Evolutionary conservation across 92 coral and sea anemone species (phyloP), one percentile per base, ranked within the genome.

Genomic region (Siderastrea radians): DNA sequence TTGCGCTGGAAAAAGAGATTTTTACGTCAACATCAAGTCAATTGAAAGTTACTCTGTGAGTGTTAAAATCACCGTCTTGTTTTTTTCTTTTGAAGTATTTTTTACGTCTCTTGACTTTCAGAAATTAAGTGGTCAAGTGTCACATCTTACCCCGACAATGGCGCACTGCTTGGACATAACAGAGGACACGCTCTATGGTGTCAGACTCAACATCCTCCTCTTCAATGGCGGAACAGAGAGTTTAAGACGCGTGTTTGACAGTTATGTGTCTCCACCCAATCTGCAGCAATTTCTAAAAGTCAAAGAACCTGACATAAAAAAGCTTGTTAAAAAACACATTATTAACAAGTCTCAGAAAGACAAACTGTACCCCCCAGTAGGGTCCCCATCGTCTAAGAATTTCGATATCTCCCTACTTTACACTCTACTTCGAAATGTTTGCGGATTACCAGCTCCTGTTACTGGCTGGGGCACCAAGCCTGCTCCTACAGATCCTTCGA

Each of bases 331-430:
- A 57, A 86, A 47, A 61, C 79, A 75, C 46, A 78, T 86, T 44
- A 69, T 93, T 10, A 90, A 75, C 88, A 86, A 75, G 70, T 84
- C 65, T 2, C 95, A 93, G 69, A 86, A 90, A 86, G 91, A 81
- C 73, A 93, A 90, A 58, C 81, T 93, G 7, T 93, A 85, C 87
- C 91, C 95, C 46, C 70, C 91, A 19, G 54, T 51, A 12, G 93
- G 66, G 44, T 46, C 75, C 10, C 89, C 93, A 2, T 63, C 88
- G 15, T 89, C 93, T 54, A 81, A 78, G 6, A 68, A 77, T 63
- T 93, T 90, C 88, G 95, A 93, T 72, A 90, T 93, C 17, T 84
- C 95, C 48, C 83, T 93, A 19, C 75, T 93, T 66, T 86, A 72
- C 78, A 80, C 77, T 52, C 78, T 93, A 54, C 90, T 93, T 62